Evolutionary conservation across 2,888 invertebrate genomes (phyloP), one percentile per base, ranked within the genome.

Genomic region (Drosophila subsilvestris): DNA sequence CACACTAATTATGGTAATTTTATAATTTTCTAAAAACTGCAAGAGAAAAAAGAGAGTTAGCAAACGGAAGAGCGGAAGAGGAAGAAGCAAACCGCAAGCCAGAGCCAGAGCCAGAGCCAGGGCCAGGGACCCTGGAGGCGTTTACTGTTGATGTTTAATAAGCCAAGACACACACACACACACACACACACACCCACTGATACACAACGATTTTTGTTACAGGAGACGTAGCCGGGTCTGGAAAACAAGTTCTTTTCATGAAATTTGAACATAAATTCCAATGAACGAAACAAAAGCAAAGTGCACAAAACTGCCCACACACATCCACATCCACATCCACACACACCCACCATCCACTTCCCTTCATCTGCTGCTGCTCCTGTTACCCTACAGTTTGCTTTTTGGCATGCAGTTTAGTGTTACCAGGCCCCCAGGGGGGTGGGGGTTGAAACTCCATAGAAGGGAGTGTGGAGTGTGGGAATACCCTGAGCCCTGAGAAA

Each of bases 201-300:
- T n/a, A 7, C 37, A 37, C 14, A 62, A 57, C 54, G 47, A 66
- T 51, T 49, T 54, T 54, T 48, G 56, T 51, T 53, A 43, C 22
- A 44, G 43, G 32, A 18, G 42, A 43, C 37, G 32, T 43, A 55
- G 55, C 29, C 50, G 29, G 51, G 51, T 67, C 79, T 73, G 74
- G 78, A 74, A 83, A 80, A 78, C 80, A 78, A 80, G 80, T 78
- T 83, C 75, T 83, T 83, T 83, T 80, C 83, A 80, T 83, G 84
- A 81, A 81, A 81, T 81, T 80, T 74, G 84, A 81, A 84, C 80
- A 84, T 83, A 84, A 84, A 81, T 81, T 81, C 79, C 84, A 81
- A 83, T 80, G 79, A 81, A 80, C 77, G 81, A 78, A 80, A 80
- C 80, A 83, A 75, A 78, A 83, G 68, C 84, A 75, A 80, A 80